phyloP scores from a whole-genome alignment of 1,140 invertebrate species.

The Aphaenogaster ashmeadi region DNA sequence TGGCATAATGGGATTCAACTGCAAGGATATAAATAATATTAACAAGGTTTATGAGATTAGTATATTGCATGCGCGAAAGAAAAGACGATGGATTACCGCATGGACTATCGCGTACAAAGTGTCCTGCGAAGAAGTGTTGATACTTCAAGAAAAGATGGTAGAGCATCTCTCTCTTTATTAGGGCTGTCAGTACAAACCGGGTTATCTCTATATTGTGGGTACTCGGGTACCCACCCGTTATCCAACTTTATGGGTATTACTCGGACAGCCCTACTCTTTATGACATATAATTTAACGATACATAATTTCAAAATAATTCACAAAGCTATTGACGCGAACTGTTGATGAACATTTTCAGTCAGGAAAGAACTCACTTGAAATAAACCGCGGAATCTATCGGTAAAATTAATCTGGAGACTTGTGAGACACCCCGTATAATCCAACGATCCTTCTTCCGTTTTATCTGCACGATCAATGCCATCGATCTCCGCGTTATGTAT shows the following conservation, averaged over 20 bases:
- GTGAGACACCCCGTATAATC: neutral
- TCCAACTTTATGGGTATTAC: too few relatives aligned
- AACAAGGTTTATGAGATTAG: neutral
- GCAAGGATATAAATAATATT: slow-evolving; percentile 15
- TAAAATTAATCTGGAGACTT: neutral
- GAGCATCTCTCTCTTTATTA: too few relatives aligned
- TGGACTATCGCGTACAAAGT: neutral
- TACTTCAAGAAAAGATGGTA: neutral
- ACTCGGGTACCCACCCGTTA: too few relatives aligned
- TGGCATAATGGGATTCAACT: slow-evolving; percentile 31
- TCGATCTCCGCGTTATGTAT: neutral
- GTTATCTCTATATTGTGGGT: too few relatives aligned
- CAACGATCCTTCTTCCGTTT: neutral
- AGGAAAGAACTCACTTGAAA: neutral
- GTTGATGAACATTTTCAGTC: neutral
- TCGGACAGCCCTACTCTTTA: neutral
- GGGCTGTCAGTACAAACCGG: too few relatives aligned
- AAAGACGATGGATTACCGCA: neutral
- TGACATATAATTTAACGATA: neutral
- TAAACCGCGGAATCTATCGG: neutral
- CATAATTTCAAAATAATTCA: neutral
- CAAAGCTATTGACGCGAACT: neutral
- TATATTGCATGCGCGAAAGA: neutral
- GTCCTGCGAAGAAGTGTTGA: neutral
- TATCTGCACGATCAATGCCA: neutral